These are phyloP conservation scores for Lysandra bellargus DNA, from an alignment of 2,888 invertebrate species.

Conservation along the genomic window DNA sequence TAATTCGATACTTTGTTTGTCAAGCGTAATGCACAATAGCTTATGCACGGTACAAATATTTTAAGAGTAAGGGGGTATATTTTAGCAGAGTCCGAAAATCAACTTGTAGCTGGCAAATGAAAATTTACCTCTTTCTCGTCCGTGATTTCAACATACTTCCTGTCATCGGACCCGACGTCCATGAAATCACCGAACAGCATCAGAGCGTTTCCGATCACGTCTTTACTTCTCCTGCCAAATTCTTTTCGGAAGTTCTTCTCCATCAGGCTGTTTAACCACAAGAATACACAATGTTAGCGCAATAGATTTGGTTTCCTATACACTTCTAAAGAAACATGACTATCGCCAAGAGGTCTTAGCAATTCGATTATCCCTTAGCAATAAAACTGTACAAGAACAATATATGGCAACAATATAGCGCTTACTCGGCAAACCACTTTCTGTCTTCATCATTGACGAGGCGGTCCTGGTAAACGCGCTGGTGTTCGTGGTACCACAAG, in stretches of 20 bases:
- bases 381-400: too few relatives aligned
- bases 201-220: conserved; percentile 72
- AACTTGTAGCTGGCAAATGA: background rate
- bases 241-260: conserved; percentile 77
- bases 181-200: conserved; percentile 87
- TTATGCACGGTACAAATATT: too few relatives aligned
- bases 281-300: background rate
- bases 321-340: background rate
- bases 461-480: conserved; percentile 92
- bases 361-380: too few relatives aligned
- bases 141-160: conserved; percentile 83
- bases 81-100: background rate
- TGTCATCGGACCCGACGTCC: conserved; percentile 74
- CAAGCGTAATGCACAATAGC: too few relatives aligned
- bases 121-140: conserved; percentile 79
- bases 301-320: too few relatives aligned
- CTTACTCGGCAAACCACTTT: conserved; percentile 83
- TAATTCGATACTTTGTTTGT: too few relatives aligned
- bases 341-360: background rate
- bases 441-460: conserved; percentile 89
- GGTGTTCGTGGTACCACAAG: conserved; percentile 95
- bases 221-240: conserved; percentile 75
- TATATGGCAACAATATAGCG: conserved; percentile 24
- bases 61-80: too few relatives aligned
- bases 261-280: conserved; percentile 66